Conservation (phyloP, 2,113 vertebrate species). For the Syrmaticus mikado region DNA sequence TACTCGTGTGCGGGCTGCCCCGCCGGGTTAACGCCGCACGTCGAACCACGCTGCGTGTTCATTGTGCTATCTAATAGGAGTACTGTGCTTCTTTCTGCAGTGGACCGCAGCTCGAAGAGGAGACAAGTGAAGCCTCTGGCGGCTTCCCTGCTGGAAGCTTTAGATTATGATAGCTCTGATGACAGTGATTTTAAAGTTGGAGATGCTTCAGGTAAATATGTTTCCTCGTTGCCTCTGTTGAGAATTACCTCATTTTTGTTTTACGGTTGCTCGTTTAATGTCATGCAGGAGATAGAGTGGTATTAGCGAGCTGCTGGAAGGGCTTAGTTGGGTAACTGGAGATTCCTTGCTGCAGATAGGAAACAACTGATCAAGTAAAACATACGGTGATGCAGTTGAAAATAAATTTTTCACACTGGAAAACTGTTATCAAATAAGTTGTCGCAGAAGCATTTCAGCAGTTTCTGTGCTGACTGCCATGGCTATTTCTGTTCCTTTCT, state of each 20-base stretch:
- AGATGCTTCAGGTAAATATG: conserved; percentile 92
- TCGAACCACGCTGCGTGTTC: background rate
- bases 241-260: background rate
- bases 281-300: background rate
- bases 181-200: conserved; percentile 99
- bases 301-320: background rate
- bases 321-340: background rate
- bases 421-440: background rate
- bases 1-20: fast-evolving
- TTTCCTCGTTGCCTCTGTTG: background rate
- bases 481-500: background rate
- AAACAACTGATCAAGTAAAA: background rate
- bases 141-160: conserved; percentile 93
- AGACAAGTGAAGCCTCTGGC: conserved; percentile 98
- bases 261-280: background rate
- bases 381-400: fast-evolving
- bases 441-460: background rate
- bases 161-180: conserved; percentile 99
- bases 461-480: background rate
- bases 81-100: conserved; percentile 69
- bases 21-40: background rate
- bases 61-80: background rate
- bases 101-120: conserved; percentile 96
- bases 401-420: background rate
- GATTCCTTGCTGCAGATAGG: background rate